phyloP scores from a whole-genome alignment of 2,888 invertebrate species.

The Mesoligia furuncula region DNA sequence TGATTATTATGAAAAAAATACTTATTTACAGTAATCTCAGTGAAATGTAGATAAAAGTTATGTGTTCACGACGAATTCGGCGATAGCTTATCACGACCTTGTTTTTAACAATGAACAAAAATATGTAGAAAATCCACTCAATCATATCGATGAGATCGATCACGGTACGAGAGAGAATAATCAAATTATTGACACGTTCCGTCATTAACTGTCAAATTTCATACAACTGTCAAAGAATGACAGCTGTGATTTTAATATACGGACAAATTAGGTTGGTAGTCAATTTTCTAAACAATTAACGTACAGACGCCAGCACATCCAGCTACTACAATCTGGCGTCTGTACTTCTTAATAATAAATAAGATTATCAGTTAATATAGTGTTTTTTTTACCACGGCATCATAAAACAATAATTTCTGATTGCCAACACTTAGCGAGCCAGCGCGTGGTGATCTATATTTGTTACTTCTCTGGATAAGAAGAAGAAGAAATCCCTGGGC shows the following conservation, averaged over 20 bases:
- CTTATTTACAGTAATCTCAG: slow-evolving; percentile 32
- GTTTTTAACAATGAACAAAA: not conserved
- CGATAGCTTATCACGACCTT: slow-evolving; percentile 25
- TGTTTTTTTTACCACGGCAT: not conserved
- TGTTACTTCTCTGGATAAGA: not conserved
- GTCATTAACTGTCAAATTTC: too few relatives aligned
- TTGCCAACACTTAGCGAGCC: not conserved
- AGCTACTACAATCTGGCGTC: too few relatives aligned
- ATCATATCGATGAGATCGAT: too few relatives aligned
- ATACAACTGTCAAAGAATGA: not conserved
- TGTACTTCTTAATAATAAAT: too few relatives aligned
- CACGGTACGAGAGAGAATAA: too few relatives aligned
- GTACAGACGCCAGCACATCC: too few relatives aligned
- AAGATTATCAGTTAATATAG: not conserved
- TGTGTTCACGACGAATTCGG: not conserved
- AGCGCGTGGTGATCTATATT: not conserved
- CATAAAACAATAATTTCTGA: too few relatives aligned
- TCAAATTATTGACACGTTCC: too few relatives aligned
- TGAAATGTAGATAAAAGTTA: slow-evolving; percentile 25
- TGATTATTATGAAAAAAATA: not conserved
- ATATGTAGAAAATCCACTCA: slow-evolving; percentile 1
- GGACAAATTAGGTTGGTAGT: too few relatives aligned
- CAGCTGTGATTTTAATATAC: not conserved
- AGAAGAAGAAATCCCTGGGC: not conserved
- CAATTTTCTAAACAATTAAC: too few relatives aligned